Base-by-base conservation (phyloP, 92 coral and sea anemone species). In the Galaxea fascicularis region DNA sequence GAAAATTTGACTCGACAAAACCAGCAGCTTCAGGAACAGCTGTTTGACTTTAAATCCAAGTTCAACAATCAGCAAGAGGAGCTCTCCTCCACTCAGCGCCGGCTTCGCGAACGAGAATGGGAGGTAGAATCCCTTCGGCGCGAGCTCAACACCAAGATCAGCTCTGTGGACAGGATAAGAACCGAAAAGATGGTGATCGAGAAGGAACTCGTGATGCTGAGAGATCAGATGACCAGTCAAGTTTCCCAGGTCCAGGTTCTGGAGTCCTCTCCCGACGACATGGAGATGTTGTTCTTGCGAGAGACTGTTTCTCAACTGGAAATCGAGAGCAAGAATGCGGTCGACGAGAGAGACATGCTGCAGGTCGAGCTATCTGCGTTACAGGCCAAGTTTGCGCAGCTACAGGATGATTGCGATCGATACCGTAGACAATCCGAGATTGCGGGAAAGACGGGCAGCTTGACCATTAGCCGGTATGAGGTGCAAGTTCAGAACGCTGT, bases 51-150 rank as follows among this genome's bases (percentile, higher is more conserved):
- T 41, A 91, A 91, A 86, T 94, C 92, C 82, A 95, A 94, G 68
- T 81, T 88, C 88, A 94, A 91, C 82, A 91, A 90, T 68, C 91
- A 87, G 78, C 91, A 88, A 52, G 97, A 93, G 41, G 98, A 94
- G 58, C 90, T 97, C 4, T 66, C 87, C 22, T 64, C 92, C n/a
- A 77, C 93, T 12, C 93, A 97, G 85, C 95, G 97, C 58, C 82
- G 84, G 75, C 84, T 94, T n/a, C 90, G 95, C 4, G 97, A 97
- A 73, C 91, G 86, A 59, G 97, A 94, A 82, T 78, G 95, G 87
- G 99, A 97, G 90, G 80, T 92, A 29, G 99, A 97, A 90, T 85
- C 94, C n/a, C 86, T 94, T 21, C 93, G 91, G 67, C 95, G 95
- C 56, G 99, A 97, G 68, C 85, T 94, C 28, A 92, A 84, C 79